Evolutionary conservation across 2,888 invertebrate species (phyloP).

Genomic region (Aphidoletes aphidimyza): DNA sequence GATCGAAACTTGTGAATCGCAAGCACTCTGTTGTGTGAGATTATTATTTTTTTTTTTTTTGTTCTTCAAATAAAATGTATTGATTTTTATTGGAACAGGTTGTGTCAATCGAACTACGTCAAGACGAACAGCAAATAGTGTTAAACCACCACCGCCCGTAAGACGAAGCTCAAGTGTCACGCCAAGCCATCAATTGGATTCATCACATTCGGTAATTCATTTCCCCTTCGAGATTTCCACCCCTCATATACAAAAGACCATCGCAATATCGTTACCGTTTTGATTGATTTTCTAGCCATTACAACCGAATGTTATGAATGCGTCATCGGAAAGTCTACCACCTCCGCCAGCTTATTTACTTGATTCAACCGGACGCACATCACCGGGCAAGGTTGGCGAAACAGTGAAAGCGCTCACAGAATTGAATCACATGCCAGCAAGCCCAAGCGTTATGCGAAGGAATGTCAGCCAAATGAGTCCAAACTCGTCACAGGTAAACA

Average conservation of each 20-base stretch:
- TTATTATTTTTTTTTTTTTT: too few species aligned
- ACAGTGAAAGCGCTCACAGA: constrained; percentile 87
- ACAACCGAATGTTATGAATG: constrained; percentile 62
- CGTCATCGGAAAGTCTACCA: constrained; percentile 65
- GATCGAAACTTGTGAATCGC: too few species aligned
- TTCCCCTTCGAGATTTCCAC: neutral
- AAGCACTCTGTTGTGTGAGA: too few species aligned
- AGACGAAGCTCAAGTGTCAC: constrained; percentile 78
- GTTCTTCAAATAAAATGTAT: too few species aligned
- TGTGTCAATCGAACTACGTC: constrained; percentile 64
- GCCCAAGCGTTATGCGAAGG: constrained; percentile 79
- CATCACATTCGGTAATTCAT: constrained; percentile 59
- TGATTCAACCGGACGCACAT: constrained; percentile 60
- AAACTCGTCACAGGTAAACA: constrained; percentile 35
- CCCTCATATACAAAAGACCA: neutral
- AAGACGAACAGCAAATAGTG: constrained; percentile 66
- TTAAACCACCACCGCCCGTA: constrained; percentile 84
- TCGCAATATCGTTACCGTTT: constrained; percentile 44
- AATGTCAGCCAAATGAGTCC: constrained; percentile 34
- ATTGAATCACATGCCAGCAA: constrained; percentile 86
- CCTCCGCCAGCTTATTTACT: constrained; percentile 66
- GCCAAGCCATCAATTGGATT: constrained; percentile 62
- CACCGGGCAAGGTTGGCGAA: constrained; percentile 77
- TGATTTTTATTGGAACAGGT: constrained; percentile 57
- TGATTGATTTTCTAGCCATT: constrained; percentile 54